Conservation (phyloP, 2,888 invertebrate species). For the Ichneumon xanthorius region DNA sequence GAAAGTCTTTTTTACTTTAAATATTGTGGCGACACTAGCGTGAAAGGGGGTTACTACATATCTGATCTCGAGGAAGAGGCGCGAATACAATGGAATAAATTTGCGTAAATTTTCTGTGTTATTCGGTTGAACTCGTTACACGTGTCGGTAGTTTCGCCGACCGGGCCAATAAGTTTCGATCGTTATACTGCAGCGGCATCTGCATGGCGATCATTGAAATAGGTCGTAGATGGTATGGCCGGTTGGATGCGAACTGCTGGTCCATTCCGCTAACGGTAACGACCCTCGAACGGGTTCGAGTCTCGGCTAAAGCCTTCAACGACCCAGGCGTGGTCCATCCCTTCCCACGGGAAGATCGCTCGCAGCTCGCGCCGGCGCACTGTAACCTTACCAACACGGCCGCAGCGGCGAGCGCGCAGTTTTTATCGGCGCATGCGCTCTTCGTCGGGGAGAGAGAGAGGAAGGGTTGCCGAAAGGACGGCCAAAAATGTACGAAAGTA, state of each 20-base stretch:
- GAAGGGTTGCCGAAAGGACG: slow-evolving; percentile 1
- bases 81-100: slow-evolving; percentile 59
- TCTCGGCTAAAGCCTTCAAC: slow-evolving; percentile 82
- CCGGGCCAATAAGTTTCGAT: slow-evolving; percentile 74
- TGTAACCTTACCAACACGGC: slow-evolving; percentile 62
- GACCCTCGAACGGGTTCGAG: slow-evolving; percentile 82
- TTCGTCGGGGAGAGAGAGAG: slow-evolving; percentile 26
- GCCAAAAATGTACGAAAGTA: slow-evolving; percentile 49
- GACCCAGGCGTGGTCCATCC: slow-evolving; percentile 77
- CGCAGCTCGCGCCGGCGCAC: slow-evolving; percentile 66
- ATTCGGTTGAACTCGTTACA: slow-evolving; percentile 37
- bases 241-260: slow-evolving; percentile 72
- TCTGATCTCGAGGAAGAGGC: no score
- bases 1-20: no score
- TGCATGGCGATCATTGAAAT: slow-evolving; percentile 84
- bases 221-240: slow-evolving; percentile 81
- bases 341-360: slow-evolving; percentile 50
- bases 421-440: slow-evolving; percentile 58
- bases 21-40: no score
- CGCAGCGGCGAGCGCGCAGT: slow-evolving; percentile 14
- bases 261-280: slow-evolving; percentile 85
- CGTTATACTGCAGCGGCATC: slow-evolving; percentile 85
- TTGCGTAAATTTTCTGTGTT: slow-evolving; percentile 43
- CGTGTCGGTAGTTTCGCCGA: slow-evolving; percentile 56
- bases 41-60: no score